These are phyloP conservation scores for Paratilapia polleni DNA, from an alignment of 2,113 vertebrate species.

Conservation along the genomic window DNA sequence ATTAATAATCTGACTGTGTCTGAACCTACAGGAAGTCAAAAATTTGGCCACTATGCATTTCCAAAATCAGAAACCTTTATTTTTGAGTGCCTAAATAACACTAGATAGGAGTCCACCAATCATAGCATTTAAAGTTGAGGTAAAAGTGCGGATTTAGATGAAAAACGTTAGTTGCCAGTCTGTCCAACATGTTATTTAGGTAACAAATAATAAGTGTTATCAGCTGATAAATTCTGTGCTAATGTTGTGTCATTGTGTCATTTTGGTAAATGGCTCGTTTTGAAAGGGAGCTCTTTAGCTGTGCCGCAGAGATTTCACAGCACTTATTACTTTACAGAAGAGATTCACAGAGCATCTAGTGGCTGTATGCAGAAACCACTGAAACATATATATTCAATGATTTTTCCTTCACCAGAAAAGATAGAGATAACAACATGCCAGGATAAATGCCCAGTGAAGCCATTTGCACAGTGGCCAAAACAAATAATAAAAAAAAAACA, in stretches of 20 bases:
- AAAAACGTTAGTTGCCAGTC: neutral
- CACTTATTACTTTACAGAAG: neutral
- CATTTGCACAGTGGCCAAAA: constrained; percentile 66
- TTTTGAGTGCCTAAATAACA: constrained; percentile 28
- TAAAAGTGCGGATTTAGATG: constrained; percentile 13
- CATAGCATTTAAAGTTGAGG: neutral
- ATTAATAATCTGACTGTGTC: neutral
- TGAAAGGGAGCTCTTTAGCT: constrained; percentile 10
- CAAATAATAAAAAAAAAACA: too few species aligned
- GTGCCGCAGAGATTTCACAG: neutral
- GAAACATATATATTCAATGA: neutral
- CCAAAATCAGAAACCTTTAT: constrained; percentile 7
- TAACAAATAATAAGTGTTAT: neutral
- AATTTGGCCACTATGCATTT: constrained; percentile 60
- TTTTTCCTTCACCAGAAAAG: constrained; percentile 5
- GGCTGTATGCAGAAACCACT: constrained; percentile 20
- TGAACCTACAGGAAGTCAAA: neutral
- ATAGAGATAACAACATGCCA: neutral
- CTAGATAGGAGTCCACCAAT: neutral
- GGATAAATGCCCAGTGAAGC: neutral
- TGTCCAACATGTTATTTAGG: neutral
- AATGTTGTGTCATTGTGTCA: neutral
- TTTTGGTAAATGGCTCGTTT: constrained; percentile 13
- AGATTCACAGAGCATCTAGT: constrained; percentile 41
- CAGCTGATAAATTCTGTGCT: constrained; percentile 1